Percentiles rank a stretch among this genome's conserved stretches.
phyloP scores from a whole-genome alignment of 2,113 vertebrate species.

The Chelonoidis abingdonii region DNA sequence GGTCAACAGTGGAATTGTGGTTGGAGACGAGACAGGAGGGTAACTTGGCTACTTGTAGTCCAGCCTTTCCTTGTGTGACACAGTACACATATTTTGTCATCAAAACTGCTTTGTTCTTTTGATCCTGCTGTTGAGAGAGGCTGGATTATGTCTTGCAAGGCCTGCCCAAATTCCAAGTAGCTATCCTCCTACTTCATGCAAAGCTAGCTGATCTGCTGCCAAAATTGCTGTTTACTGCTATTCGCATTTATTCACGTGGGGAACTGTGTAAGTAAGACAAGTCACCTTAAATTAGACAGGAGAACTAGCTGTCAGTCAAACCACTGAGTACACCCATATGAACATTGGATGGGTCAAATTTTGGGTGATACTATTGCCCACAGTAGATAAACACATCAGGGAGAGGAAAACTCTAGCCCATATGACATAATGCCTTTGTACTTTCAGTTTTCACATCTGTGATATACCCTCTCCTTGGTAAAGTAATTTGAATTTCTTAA shows the following conservation, averaged over 20 bases:
- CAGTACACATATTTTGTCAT: background rate
- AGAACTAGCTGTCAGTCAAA: background rate
- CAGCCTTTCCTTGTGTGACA: background rate
- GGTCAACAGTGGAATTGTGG: background rate
- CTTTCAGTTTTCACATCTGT: background rate
- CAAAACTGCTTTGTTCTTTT: background rate
- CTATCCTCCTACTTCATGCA: background rate
- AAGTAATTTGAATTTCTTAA: background rate
- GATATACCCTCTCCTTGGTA: background rate
- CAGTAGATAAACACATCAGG: background rate
- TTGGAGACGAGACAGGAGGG: background rate
- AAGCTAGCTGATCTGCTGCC: background rate
- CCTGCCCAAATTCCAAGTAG: background rate
- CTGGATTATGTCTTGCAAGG: background rate
- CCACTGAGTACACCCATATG: background rate
- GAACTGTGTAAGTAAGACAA: background rate
- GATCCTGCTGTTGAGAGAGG: background rate
- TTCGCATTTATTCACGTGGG: background rate
- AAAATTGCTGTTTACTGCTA: background rate
- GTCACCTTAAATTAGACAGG: background rate
- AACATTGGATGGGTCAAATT: background rate
- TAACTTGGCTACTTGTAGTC: background rate
- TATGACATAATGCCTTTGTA: background rate
- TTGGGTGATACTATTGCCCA: background rate
- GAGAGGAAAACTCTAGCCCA: background rate